Evolutionary conservation across 2,888 invertebrate genomes (phyloP), one percentile per base, ranked within the genome.

Genomic region (Morpho deidamia): DNA sequence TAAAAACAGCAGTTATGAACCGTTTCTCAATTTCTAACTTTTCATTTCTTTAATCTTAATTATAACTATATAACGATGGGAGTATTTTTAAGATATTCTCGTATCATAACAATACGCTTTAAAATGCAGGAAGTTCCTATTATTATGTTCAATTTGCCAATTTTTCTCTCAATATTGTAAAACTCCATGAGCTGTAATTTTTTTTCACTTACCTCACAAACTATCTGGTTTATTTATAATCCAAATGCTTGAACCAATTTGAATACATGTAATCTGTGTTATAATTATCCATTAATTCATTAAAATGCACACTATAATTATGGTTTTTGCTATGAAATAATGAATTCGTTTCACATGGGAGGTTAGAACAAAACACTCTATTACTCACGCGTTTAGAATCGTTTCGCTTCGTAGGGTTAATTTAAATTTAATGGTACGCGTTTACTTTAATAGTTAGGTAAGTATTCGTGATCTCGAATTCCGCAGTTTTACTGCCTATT

Each of bases 401-500:
- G 68, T 70, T 69, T 70, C 64, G 69, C 66, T 72, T 67, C 70
- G 70, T 62, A 62, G 65, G 62, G 67, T 67, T 70, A 68, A 65
- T 69, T 59, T 66, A 44, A 53, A 56, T 53, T 51, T 41, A 38
- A 43, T 51, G 44, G 65, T 64, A 63, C 67, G 67, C 60, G 61
- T 65, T 65, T 61, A 56, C 53, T 63, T 52, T 59, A 61, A 56
- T 58, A 44, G 55, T 45, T 69, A 67, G 70, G 66, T 69, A 67
- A 70, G 66, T 72, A 72, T 72, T 72, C 67, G 67, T 67, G 62
- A 65, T 71, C 70, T 69, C 70, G 66, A 65, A 68, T 62, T 61
- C 71, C 69, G 69, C 64, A 61, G 71, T 51, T 70, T 69, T 64
- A 72, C 60, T 64, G 60, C 62, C 70, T 70, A 73, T 79, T 74